Base-by-base conservation (phyloP, 2,888 invertebrate species). In the Acholoe squamosa region DNA sequence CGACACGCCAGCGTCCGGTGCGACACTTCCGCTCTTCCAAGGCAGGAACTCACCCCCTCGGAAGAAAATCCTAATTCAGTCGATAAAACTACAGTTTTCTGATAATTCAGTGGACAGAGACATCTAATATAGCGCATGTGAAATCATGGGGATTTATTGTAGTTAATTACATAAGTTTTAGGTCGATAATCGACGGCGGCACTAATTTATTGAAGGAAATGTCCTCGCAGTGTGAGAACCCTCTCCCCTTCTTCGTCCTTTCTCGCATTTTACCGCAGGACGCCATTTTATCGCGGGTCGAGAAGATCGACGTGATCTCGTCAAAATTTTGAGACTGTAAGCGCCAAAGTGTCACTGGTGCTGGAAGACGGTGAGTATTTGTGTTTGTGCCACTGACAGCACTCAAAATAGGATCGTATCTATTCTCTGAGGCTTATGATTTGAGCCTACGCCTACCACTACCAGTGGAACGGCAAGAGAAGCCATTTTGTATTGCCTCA, bases 191-290 rank as follows among this genome's bases (percentile, higher is more conserved):
- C n/a, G 61, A n/a, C n/a, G 14, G 5, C 19, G 61, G 61, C 7
- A 61, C 7, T 19, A 19, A 14, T 3, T 14, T 34, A 43, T 43
- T 43, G 10, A 43, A 10, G 43, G 5, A 43, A 43, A 43, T 43
- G 43, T 43, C 43, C 10, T 43, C 43, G 3, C 10, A 7, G 43
- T 43, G 43, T 43, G 10, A 25, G 7, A 16, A 86, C 25, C 52
- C n/a, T 52, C 43, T 22, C 94, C 94, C 94, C 94, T 94, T 94
- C 93, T 91, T 92, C 93, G 93, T 92, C 91, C 94, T 93, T 94
- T 95, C 95, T 95, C 95, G 95, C 93, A 94, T 90, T 92, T 94
- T 95, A 94, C 93, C 95, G 95, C 67, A 94, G 28, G 93, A 95
- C 95, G 95, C 95, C 95, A 94, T 95, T 80, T 80, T 95, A 95